phyloP scores from a whole-genome alignment of 2,797 vertebrate species.

The Hipposideros larvatus region DNA sequence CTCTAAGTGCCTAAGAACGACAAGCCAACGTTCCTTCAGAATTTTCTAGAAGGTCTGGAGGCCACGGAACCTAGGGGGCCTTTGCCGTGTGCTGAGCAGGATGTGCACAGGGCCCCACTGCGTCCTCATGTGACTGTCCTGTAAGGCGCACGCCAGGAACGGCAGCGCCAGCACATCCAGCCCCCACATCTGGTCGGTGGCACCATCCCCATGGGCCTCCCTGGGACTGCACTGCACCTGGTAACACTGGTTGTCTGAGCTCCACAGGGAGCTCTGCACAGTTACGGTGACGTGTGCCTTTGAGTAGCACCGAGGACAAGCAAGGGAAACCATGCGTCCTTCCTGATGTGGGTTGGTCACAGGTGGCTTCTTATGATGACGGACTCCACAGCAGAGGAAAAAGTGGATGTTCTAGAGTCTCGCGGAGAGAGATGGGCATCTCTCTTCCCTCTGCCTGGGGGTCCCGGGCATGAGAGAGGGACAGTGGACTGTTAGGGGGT shows the following conservation, averaged over 20 bases:
- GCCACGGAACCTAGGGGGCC: not conserved
- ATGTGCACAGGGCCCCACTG: too few relatives aligned
- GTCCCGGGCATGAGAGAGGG: not conserved
- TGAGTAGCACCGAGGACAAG: not conserved
- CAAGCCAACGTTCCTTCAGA: not conserved
- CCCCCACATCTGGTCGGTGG: fast-evolving
- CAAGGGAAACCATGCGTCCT: not conserved
- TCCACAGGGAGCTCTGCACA: too few relatives aligned
- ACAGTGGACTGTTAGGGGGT: not conserved
- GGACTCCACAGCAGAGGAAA: not conserved
- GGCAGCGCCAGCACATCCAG: not conserved
- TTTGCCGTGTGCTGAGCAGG: not conserved
- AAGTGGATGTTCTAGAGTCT: not conserved
- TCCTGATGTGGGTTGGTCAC: not conserved
- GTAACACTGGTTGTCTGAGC: not conserved
- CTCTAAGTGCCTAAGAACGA: not conserved
- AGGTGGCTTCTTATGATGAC: not conserved
- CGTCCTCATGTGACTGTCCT: not conserved
- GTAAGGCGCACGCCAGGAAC: too few relatives aligned
- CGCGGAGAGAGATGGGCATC: not conserved
- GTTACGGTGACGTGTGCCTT: too few relatives aligned
- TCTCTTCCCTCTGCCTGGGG: not conserved
- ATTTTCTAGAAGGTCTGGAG: not conserved
- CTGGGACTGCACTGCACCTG: too few relatives aligned
- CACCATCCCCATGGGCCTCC: not conserved